phyloP scores from a whole-genome alignment of 2,888 invertebrate species.

The Tineola bisselliella region DNA sequence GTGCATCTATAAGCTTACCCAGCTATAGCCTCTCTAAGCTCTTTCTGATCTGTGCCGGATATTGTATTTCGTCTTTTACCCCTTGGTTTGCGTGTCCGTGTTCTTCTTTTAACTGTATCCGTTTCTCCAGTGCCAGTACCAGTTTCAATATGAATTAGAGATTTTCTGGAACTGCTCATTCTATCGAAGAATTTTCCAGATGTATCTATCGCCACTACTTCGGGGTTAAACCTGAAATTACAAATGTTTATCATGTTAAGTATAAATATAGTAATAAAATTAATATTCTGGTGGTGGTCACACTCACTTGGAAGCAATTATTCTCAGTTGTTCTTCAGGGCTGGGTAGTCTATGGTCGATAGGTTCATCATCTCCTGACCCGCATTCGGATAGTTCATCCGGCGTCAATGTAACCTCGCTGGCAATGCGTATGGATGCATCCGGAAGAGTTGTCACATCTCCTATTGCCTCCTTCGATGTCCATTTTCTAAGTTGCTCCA shows the following conservation, averaged over 20 bases:
- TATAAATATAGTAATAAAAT: neutral
- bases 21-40: conserved; percentile 85
- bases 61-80: conserved; percentile 90
- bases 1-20: conserved; percentile 76
- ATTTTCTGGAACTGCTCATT: conserved; percentile 87
- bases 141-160: conserved; percentile 72
- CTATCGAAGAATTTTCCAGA: conserved; percentile 89
- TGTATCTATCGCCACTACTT: conserved; percentile 89
- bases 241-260: neutral
- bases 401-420: conserved; percentile 57
- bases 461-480: conserved; percentile 84
- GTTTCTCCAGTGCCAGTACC: conserved; percentile 50
- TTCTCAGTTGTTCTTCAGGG: conserved; percentile 86
- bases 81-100: conserved; percentile 78
- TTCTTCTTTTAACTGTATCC: conserved; percentile 74
- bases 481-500: conserved; percentile 84
- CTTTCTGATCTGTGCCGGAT: conserved; percentile 90
- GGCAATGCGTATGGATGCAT: conserved; percentile 78
- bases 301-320: conserved; percentile 82
- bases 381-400: conserved; percentile 63
- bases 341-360: conserved; percentile 88
- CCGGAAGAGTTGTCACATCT: conserved; percentile 82
- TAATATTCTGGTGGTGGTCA: neutral
- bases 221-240: conserved; percentile 80
- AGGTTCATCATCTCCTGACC: conserved; percentile 73